These are phyloP conservation scores for Corapipo altera DNA, from an alignment of 2,113 vertebrate species.

Conservation along the genomic window DNA sequence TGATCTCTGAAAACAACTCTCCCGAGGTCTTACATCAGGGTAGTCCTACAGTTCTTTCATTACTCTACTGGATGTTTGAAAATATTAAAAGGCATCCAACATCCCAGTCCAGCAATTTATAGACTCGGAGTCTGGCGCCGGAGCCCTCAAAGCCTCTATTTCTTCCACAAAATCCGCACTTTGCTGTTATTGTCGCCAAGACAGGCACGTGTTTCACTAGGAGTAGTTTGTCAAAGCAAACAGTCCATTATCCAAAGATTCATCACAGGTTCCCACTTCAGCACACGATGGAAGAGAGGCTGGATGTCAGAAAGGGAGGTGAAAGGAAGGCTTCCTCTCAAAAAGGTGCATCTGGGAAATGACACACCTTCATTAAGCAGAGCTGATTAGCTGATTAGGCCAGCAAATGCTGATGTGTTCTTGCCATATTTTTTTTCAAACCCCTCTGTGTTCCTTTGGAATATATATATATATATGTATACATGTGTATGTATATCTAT, in stretches of 20 bases:
- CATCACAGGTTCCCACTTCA: conserved; percentile 3
- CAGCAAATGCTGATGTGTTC: background rate
- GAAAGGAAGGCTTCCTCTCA: background rate
- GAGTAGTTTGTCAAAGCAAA: conserved; percentile 51
- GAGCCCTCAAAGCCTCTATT: conserved; percentile 48
- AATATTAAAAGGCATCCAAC: conserved; percentile 69
- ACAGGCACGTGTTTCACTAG: conserved; percentile 30
- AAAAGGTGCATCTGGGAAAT: background rate
- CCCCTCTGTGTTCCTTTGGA: background rate
- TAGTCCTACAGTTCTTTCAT: conserved; percentile 60
- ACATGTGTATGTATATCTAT: background rate
- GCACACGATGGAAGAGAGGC: background rate
- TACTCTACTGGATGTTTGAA: conserved; percentile 63
- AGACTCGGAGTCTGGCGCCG: background rate
- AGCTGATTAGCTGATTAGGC: background rate
- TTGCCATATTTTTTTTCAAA: background rate
- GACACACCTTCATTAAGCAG: background rate
- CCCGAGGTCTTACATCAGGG: conserved; percentile 38
- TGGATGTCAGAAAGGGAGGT: background rate
- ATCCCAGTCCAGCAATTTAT: conserved; percentile 63
- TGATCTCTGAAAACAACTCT: conserved; percentile 57
- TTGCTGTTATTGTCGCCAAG: conserved; percentile 5
- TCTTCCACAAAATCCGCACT: conserved; percentile 8
- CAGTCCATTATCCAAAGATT: conserved; percentile 35
- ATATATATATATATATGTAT: background rate